Base-by-base conservation (phyloP, 2,797 vertebrate genomes). In the Myripristis murdjan region DNA sequence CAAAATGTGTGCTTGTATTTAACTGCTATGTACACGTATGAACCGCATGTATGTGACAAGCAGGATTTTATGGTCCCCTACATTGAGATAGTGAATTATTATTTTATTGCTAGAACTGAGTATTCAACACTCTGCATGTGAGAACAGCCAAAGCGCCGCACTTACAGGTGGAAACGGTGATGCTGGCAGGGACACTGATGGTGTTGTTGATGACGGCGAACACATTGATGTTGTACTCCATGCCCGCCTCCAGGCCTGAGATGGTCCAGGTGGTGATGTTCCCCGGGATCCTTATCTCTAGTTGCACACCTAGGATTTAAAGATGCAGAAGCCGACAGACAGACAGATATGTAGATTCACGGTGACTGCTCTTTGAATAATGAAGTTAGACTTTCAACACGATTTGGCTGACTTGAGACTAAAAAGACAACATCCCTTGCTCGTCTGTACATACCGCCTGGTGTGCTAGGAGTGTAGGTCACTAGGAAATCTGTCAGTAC, bases 191-290 rank as follows among this genome's bases (percentile, higher is more conserved):
- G 47, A 91, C 87, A 63, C 98, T 99, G 94, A 96, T 95, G 76
- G 92, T 87, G 3, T 95, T 95, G 68, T 97, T 95, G 76, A 98
- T 96, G 86, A 98, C 96, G 0, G 97, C 94, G 0, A 96, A 97
- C 89, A 99, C 76, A 16, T 96, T 98, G 92, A 99, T 91, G 83
- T 96, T 97, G 94, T 99, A 99, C 84, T 97, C 96, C 59, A 97
- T 73, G 12, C 97, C 98, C 0, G 97, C 96, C 75, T 97, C 96
- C 84, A 99, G 93, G 35, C 96, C 96, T 0, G 77, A 88, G 91
- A 99, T 95, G 82, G 90, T 95, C 91, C 95, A 95, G 65, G 93
- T 90, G 77, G 94, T 96, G 87, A 93, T 92, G 73, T 97, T 97
- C 63, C 97, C 97, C 0, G 96, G 96, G 53, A 99, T 93, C 52